Base-by-base conservation (phyloP, 35 echinoderm and acorn worm genomes). In the Amphiura filiformis region DNA sequence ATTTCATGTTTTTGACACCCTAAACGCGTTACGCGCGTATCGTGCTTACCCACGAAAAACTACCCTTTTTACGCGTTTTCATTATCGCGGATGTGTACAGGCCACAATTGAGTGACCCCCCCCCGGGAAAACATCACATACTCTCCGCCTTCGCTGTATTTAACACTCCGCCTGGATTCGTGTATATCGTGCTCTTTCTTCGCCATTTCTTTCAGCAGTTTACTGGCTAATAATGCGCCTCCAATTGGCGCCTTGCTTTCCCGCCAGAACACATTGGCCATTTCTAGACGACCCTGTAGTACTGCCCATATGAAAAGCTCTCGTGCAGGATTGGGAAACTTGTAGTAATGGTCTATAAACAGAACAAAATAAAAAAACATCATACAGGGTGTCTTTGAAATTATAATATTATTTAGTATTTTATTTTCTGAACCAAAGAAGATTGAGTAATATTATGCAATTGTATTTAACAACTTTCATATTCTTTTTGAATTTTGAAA, bases 271-370 rank as follows among this genome's bases (percentile, higher is more conserved):
- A 93, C 75, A 77, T 84, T 82, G 32, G 95, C 91, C 75, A 87
- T 93, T 39, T 93, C 80, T 15, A 85, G 39, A 0, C 88, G 91
- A 76, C 61, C 65, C 78, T 93, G 95, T 30, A 97, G 70, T 2
- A 97, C 88, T 2, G 95, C 84, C 95, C 95, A 97, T 13, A 97
- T 39, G 52, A 97, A 97, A 23, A 97, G 91, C 78, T 97, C 95
- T 20, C 91, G 78, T 3, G 57, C 64, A 2, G 95, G 95, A 23
- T 91, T 86, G 80, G 34, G 1, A 22, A 82, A 82, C 7, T 20
- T 42, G 80, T 42, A 17, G 18, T 23, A 17, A 36, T 80, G 78
- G 32, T 26, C n/a, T 44, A 26, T 28, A 82, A 32, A 36, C 33
- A 13, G 22, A 38, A 80, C 28, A 80, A 0, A 3, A 80, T 36